Percentiles rank a stretch among this genome's conserved stretches.
Conservation (phyloP, 2,888 invertebrate genomes). For the Lithosia quadra region DNA sequence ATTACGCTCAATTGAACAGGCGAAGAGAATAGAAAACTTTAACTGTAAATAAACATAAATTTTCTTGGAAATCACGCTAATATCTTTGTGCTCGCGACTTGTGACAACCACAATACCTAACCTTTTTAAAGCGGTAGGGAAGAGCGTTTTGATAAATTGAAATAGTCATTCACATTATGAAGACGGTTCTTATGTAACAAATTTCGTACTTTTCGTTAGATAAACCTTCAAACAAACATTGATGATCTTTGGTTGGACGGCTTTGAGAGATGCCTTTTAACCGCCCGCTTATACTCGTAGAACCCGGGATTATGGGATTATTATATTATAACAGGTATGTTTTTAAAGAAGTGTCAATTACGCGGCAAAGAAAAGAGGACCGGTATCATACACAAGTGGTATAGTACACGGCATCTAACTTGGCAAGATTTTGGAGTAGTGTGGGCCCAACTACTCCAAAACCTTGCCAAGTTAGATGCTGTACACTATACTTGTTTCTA, state of each 20-base stretch:
- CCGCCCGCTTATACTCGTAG: not conserved
- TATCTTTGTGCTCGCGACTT: not conserved
- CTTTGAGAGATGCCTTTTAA: not conserved
- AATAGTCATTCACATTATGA: conserved; percentile 1
- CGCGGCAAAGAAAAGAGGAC: not conserved
- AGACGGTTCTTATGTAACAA: not conserved
- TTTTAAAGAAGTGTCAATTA: not conserved
- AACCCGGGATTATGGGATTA: not conserved
- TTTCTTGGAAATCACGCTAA: not conserved
- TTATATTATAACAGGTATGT: not conserved
- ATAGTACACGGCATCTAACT: no score
- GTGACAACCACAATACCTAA: not conserved
- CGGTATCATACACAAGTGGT: no score
- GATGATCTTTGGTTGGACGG: not conserved
- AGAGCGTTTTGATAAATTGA: not conserved
- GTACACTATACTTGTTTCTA: no score
- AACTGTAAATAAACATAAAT: no score
- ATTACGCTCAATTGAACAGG: no score
- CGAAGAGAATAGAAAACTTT: no score
- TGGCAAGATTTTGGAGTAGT: no score
- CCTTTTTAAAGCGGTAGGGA: not conserved
- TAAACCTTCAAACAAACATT: not conserved
- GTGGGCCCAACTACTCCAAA: no score
- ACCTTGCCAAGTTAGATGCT: no score
- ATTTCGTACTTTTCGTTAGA: not conserved